A percentile compares a stretch with the other conserved stretches of the same genome.
These are phyloP conservation scores for Alces alces DNA, from an alignment of 2,113 vertebrate species.

Conservation along the genomic window DNA sequence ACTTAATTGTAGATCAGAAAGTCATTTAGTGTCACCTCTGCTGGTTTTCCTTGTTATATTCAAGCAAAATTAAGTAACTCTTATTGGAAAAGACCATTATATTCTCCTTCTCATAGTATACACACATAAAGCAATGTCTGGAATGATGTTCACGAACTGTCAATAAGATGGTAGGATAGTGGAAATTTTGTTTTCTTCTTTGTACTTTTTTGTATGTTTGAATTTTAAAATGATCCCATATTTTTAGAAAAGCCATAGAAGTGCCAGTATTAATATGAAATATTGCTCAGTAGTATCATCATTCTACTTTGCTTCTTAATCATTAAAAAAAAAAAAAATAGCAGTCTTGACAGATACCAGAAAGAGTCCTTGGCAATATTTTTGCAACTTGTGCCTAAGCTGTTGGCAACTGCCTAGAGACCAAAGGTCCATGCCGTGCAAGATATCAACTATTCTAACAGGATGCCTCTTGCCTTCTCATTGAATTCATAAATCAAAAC, in stretches of 20 bases:
- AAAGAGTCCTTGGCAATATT: not conserved
- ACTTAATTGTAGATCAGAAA: not conserved
- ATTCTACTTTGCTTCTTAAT: not conserved
- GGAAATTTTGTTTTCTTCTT: not conserved
- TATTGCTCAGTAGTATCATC: not conserved
- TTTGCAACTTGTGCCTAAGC: not conserved
- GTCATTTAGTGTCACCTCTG: not conserved
- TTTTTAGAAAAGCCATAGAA: slow-evolving; percentile 18
- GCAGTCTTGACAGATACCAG: not conserved
- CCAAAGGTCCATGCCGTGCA: not conserved
- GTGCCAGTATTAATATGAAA: not conserved
- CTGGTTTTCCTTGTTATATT: not conserved
- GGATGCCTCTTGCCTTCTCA: not conserved
- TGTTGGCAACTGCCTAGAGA: not conserved
- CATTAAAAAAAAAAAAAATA: not conserved
- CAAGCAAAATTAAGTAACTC: not conserved
- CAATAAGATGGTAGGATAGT: not conserved
- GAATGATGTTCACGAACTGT: not conserved
- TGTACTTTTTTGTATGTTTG: not conserved
- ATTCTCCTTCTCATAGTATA: not conserved
- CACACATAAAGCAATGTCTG: not conserved
- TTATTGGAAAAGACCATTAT: not conserved
- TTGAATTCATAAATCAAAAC: not conserved
- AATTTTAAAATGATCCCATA: not conserved
- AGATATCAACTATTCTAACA: not conserved